Conservation (phyloP, 2,888 invertebrate genomes). For the Melangyna quadrimaculata region DNA sequence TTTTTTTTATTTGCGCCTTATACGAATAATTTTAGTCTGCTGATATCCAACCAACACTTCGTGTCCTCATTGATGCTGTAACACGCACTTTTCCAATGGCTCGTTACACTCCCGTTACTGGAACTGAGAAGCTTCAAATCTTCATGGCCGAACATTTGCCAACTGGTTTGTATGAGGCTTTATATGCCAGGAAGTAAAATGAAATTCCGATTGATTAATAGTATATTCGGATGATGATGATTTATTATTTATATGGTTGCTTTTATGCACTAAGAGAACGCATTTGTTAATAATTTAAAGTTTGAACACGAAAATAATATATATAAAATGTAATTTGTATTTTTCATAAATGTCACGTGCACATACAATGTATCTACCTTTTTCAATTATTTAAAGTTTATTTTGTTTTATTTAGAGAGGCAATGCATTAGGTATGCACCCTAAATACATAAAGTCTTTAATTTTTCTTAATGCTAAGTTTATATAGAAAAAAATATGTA, state of each 20-base stretch:
- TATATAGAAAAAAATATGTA: background rate
- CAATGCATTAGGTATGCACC: background rate
- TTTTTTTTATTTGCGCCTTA: background rate
- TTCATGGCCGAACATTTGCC: constrained; percentile 91
- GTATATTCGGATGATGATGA: background rate
- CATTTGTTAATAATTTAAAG: constrained; percentile 64
- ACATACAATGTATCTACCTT: background rate
- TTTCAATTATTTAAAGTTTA: background rate
- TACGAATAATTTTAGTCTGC: constrained; percentile 83
- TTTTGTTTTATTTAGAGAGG: background rate
- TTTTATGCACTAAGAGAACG: constrained; percentile 63
- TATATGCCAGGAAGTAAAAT: constrained; percentile 82
- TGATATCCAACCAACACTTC: constrained; percentile 89
- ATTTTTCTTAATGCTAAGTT: background rate
- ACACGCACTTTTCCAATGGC: constrained; percentile 91
- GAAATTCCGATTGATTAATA: background rate
- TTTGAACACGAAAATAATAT: constrained; percentile 23
- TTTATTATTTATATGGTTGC: constrained; percentile 20
- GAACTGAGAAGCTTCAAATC: constrained; percentile 89
- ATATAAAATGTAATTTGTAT: background rate
- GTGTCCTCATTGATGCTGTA: constrained; percentile 89
- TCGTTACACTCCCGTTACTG: constrained; percentile 91
- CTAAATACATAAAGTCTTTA: background rate
- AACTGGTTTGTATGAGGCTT: constrained; percentile 89
- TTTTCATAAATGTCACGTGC: background rate